Evolutionary conservation across 2,797 vertebrate species (phyloP).

Genomic region (Falco columbarius): DNA sequence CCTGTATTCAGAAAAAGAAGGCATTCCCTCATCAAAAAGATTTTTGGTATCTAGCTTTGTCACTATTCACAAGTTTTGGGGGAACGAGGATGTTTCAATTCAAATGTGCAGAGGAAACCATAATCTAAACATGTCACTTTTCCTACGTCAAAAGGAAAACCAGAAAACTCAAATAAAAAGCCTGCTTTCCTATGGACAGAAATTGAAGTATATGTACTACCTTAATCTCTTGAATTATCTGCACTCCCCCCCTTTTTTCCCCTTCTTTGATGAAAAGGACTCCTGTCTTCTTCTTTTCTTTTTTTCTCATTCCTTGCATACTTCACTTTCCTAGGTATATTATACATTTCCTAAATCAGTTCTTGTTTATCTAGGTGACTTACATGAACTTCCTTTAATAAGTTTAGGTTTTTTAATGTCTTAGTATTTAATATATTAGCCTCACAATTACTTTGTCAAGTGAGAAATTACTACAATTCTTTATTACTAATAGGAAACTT

Average conservation of each 20-base stretch:
- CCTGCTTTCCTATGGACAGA: not conserved
- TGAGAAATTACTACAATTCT: not conserved
- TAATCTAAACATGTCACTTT: not conserved
- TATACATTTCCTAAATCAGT: not conserved
- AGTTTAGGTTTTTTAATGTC: not conserved
- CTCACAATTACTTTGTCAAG: not conserved
- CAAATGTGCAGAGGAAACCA: not conserved
- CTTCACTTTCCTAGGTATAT: not conserved
- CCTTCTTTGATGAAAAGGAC: not conserved
- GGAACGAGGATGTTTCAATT: not conserved
- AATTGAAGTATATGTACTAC: not conserved
- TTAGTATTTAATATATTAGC: not conserved
- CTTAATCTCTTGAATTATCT: not conserved
- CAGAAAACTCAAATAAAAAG: not conserved
- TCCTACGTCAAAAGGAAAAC: not conserved
- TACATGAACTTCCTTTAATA: not conserved
- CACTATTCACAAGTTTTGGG: not conserved
- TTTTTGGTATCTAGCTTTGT: not conserved
- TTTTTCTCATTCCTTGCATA: not conserved
- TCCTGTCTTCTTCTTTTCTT: not conserved
- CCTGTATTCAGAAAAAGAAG: not conserved
- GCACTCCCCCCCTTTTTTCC: rapidly evolving
- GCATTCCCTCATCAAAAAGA: not conserved
- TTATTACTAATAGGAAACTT: not conserved
- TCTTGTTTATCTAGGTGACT: not conserved